phyloP scores from a whole-genome alignment of 2,797 vertebrate genomes.

The Cuniculus paca region DNA sequence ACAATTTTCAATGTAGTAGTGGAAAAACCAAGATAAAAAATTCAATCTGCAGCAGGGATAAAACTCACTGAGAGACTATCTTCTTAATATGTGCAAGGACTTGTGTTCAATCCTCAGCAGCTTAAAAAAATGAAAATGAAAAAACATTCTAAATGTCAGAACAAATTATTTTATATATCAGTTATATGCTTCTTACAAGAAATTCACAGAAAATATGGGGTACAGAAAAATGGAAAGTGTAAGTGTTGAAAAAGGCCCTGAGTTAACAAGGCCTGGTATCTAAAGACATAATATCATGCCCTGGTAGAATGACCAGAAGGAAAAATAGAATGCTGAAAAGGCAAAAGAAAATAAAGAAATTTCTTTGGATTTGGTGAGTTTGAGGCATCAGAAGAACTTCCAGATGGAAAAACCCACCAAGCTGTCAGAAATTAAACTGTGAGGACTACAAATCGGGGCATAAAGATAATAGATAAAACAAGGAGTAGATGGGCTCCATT shows the following conservation, averaged over 20 bases:
- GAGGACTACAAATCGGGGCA: neutral
- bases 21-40: neutral
- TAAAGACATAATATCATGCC: neutral
- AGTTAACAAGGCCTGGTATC: neutral
- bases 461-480: constrained; percentile 10
- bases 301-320: neutral
- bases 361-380: neutral
- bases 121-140: neutral
- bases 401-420: neutral
- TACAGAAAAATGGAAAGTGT: neutral
- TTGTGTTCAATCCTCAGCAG: neutral
- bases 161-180: neutral
- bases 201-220: neutral
- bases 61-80: neutral
- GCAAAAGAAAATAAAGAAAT: neutral
- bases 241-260: neutral
- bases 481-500: neutral
- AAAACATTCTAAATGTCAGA: neutral
- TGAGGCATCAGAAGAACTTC: neutral
- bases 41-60: neutral
- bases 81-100: neutral
- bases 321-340: neutral
- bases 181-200: neutral
- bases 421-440: neutral
- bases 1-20: neutral